Percentiles rank a stretch among this genome's conserved stretches.
Evolutionary conservation across 2,113 vertebrate genomes (phyloP).

Genomic region (Limnothrissa miodon): DNA sequence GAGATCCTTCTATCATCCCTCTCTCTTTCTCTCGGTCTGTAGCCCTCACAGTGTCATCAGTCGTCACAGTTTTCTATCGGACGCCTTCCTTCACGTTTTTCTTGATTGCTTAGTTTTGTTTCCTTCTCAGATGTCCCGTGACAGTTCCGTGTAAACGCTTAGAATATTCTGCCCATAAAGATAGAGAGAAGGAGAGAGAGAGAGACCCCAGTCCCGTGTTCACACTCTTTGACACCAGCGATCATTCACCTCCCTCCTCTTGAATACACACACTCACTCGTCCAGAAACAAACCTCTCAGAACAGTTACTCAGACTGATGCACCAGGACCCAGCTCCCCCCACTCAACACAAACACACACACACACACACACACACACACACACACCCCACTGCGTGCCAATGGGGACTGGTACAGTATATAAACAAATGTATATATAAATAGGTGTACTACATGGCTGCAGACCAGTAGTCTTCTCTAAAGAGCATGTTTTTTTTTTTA

Average conservation of each 20-base stretch:
- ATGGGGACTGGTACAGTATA: background rate
- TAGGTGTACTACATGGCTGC: background rate
- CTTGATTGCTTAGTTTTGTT: background rate
- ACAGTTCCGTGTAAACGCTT: background rate
- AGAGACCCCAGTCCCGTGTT: background rate
- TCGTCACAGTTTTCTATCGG: background rate
- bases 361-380: background rate
- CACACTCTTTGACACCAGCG: constrained; percentile 59
- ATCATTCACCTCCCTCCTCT: constrained; percentile 54
- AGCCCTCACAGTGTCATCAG: constrained; percentile 14
- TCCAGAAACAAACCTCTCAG: background rate
- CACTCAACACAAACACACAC: background rate
- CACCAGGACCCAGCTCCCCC: background rate
- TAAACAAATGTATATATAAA: background rate
- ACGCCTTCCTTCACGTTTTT: background rate
- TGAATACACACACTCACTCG: background rate
- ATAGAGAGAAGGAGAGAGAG: constrained; percentile 19
- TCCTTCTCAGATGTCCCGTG: background rate
- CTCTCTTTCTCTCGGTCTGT: constrained; percentile 23
- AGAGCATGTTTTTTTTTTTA: background rate
- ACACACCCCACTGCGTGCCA: constrained; percentile 6
- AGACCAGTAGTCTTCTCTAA: background rate
- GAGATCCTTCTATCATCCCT: constrained; percentile 26
- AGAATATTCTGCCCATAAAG: constrained; percentile 10
- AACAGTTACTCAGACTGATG: background rate